Base-by-base conservation (phyloP, 2,113 vertebrate genomes). In the Cyprinodon tularosa region DNA sequence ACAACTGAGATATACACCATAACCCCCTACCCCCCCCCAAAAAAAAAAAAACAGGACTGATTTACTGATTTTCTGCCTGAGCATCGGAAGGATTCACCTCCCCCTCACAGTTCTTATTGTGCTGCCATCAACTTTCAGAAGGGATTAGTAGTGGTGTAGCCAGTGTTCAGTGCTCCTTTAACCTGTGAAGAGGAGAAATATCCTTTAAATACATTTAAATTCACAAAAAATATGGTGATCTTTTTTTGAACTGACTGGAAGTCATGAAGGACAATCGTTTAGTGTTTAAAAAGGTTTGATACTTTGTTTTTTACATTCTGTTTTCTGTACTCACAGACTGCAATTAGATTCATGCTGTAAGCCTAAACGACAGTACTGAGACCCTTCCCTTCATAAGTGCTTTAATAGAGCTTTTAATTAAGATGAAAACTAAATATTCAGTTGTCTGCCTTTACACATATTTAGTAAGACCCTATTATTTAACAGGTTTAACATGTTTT, bases 91-190 rank as follows among this genome's bases (percentile, higher is more conserved):
- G 7, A 15, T 53, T 53, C 17, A 53, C 20, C 15, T 42, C 42
- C 9, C 42, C 4, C 42, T 9, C 9, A 42, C 20, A 53, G 3
- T 53, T 53, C 15, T 17, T 53, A 53, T 29, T 29, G 29, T 53
- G 50, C 15, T 1, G 17, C 50, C 17, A 17, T 2, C 4, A 53
- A 53, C 13, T 9, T 53, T 17, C 14, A 53, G 5, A 14, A 53
- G 75, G 65, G 29, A 61, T 42, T 77, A 42, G 20, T 64, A 74
- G 78, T 57, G 78, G 50, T 57, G 17, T 20, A 57, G 14, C 88
- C 74, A 85, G 75, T 74, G 83, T 72, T 94, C 85, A 94, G 70
- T 94, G 94, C 53, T 94, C 93, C 91, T 94, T 94, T 72, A 94
- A 36, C 87, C 94, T 94, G 84, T 45, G 73, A 80, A 63, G n/a